Conservation (phyloP, 2,113 vertebrate species). For the Trinectes maculatus region DNA sequence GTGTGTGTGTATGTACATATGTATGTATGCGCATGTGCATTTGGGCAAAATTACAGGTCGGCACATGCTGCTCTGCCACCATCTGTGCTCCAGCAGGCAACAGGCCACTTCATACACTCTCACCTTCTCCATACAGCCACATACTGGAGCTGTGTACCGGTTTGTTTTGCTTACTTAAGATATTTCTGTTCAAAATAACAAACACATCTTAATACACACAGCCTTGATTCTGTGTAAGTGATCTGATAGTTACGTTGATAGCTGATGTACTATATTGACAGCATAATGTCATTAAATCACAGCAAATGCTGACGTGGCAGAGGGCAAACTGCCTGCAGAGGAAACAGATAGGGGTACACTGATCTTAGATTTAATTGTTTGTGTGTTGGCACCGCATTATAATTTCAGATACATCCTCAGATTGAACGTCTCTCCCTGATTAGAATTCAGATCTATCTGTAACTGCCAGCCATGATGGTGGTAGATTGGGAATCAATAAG, state of each 20-base stretch:
- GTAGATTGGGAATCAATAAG: constrained; percentile 78
- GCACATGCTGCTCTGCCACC: constrained; percentile 79
- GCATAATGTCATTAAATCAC: not conserved
- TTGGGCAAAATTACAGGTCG: constrained; percentile 69
- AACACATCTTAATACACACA: not conserved
- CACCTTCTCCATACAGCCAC: constrained; percentile 50
- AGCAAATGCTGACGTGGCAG: not conserved
- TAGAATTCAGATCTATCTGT: constrained; percentile 61
- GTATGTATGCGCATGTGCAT: constrained; percentile 23
- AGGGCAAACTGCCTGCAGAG: constrained; percentile 15
- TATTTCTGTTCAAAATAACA: not conserved
- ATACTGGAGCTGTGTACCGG: constrained; percentile 17
- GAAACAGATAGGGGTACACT: constrained; percentile 8
- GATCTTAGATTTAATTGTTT: constrained; percentile 37
- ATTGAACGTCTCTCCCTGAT: constrained; percentile 72
- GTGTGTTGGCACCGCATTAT: constrained; percentile 37
- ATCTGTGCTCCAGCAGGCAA: constrained; percentile 82
- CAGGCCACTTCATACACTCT: constrained; percentile 66
- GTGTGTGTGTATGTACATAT: not conserved
- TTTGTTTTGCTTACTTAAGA: constrained; percentile 4
- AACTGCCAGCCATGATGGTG: constrained; percentile 68
- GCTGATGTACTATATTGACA: too few species aligned
- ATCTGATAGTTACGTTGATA: too few species aligned
- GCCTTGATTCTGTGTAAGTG: too few species aligned
- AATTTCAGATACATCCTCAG: constrained; percentile 51